These are phyloP conservation scores for Phymanthus crucifer DNA, from an alignment of 92 coral and sea anemone genomes.

Conservation along the genomic window DNA sequence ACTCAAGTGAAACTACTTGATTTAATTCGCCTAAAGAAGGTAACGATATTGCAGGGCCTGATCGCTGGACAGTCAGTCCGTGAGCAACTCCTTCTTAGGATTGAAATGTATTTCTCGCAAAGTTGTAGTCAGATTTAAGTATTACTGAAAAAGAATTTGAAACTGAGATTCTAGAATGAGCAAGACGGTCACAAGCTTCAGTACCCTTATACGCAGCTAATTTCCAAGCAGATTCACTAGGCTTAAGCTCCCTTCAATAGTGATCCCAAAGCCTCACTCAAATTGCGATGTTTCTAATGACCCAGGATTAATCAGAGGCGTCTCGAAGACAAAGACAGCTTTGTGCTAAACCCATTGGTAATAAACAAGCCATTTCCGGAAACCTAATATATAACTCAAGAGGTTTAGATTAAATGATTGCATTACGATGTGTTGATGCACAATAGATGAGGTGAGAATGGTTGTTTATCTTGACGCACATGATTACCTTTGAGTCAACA, in stretches of 20 bases:
- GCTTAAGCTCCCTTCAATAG: slow-evolving; percentile 21
- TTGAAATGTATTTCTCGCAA: neutral
- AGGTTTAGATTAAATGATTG: slow-evolving; percentile 35
- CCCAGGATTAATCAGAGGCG: slow-evolving; percentile 17
- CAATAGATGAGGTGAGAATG: slow-evolving; percentile 7
- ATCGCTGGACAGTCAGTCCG: neutral
- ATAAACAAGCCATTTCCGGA: slow-evolving; percentile 49
- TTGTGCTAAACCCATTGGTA: slow-evolving; percentile 29
- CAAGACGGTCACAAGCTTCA: neutral
- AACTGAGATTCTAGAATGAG: neutral
- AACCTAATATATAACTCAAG: slow-evolving; percentile 38
- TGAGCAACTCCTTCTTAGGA: neutral
- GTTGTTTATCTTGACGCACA: slow-evolving; percentile 14
- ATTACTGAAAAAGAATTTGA: neutral
- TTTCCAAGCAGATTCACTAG: slow-evolving; percentile 2
- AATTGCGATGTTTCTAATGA: slow-evolving; percentile 21
- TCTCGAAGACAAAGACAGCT: slow-evolving; percentile 6
- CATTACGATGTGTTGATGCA: slow-evolving; percentile 14
- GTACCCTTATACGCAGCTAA: neutral
- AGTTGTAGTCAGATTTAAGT: neutral
- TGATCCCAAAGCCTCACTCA: slow-evolving; percentile 12
- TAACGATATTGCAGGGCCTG: neutral
- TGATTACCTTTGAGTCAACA: slow-evolving; percentile 12
- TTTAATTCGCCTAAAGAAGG: neutral
- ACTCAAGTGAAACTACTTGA: slow-evolving; percentile 6